phyloP scores from a whole-genome alignment of 2,113 vertebrate species.

The Neodontobutis hainanensis region DNA sequence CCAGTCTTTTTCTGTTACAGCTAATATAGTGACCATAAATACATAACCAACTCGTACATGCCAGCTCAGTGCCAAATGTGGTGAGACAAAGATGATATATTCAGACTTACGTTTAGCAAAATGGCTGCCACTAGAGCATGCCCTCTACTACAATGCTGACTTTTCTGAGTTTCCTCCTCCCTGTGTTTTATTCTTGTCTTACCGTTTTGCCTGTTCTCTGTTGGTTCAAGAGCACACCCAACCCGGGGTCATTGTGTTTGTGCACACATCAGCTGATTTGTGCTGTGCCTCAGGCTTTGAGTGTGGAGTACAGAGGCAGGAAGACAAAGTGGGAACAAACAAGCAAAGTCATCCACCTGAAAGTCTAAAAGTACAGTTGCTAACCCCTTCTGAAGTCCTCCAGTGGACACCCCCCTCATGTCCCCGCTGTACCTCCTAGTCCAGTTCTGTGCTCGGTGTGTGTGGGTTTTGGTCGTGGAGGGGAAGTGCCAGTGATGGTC shows the following conservation, averaged over 20 bases:
- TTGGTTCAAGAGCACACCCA: conserved; percentile 47
- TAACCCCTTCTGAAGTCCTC: conserved; percentile 12
- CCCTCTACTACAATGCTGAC: background rate
- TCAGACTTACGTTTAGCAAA: conserved; percentile 2
- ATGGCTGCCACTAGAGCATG: background rate
- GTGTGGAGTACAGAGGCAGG: conserved; percentile 23
- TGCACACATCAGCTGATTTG: conserved; percentile 66
- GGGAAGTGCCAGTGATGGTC: conserved; percentile 50
- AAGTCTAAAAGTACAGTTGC: conserved; percentile 31
- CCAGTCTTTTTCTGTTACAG: no score
- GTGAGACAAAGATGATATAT: background rate
- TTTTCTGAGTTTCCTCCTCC: conserved; percentile 21
- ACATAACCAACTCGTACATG: no score
- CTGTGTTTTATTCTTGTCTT: conserved; percentile 15
- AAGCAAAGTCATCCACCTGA: conserved; percentile 55
- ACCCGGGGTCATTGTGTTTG: conserved; percentile 54
- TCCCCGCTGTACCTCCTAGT: no score
- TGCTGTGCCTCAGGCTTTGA: conserved; percentile 41
- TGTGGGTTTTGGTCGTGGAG: conserved; percentile 32
- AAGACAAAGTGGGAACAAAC: conserved; percentile 20
- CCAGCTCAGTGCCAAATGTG: no score
- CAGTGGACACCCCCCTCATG: conserved; percentile 18
- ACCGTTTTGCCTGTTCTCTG: conserved; percentile 38
- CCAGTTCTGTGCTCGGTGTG: conserved; percentile 7
- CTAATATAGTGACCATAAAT: no score